phyloP scores from a whole-genome alignment of 2,888 invertebrate species.

The Notodonta dromedarius region DNA sequence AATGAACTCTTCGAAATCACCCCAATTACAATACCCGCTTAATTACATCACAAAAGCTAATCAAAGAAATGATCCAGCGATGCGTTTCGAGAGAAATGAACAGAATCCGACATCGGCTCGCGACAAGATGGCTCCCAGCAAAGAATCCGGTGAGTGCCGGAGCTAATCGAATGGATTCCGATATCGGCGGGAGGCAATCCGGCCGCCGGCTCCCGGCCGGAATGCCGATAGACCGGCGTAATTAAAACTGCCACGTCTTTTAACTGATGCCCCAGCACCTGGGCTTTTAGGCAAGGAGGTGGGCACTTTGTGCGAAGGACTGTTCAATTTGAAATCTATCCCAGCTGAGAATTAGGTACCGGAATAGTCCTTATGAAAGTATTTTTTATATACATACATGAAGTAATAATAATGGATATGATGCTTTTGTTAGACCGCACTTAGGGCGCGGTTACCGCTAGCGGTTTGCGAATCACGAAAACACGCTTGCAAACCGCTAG shows the following conservation, averaged over 20 bases:
- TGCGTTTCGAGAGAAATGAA: constrained; percentile 43
- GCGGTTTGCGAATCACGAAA: too few species aligned
- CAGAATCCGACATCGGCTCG: constrained; percentile 36
- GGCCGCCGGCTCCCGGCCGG: constrained; percentile 51
- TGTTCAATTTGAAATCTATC: neutral
- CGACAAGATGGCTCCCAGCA: constrained; percentile 40
- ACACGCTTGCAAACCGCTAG: too few species aligned
- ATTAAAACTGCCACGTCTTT: constrained; percentile 74
- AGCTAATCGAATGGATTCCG: constrained; percentile 73
- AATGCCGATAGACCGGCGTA: constrained; percentile 71
- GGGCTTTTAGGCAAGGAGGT: constrained; percentile 47
- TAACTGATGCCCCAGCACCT: constrained; percentile 65
- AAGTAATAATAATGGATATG: too few species aligned
- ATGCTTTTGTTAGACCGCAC: too few species aligned
- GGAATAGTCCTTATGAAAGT: too few species aligned
- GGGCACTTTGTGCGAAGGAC: neutral
- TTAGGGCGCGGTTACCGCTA: too few species aligned
- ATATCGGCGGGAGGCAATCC: constrained; percentile 54
- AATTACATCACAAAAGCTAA: constrained; percentile 31
- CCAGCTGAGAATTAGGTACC: too few species aligned
- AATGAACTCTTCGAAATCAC: neutral
- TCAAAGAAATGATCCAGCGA: constrained; percentile 36
- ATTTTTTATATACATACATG: too few species aligned
- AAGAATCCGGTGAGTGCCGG: constrained; percentile 64
- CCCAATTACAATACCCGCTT: neutral